phyloP scores from a whole-genome alignment of 2,113 vertebrate genomes.

The Menura novaehollandiae region DNA sequence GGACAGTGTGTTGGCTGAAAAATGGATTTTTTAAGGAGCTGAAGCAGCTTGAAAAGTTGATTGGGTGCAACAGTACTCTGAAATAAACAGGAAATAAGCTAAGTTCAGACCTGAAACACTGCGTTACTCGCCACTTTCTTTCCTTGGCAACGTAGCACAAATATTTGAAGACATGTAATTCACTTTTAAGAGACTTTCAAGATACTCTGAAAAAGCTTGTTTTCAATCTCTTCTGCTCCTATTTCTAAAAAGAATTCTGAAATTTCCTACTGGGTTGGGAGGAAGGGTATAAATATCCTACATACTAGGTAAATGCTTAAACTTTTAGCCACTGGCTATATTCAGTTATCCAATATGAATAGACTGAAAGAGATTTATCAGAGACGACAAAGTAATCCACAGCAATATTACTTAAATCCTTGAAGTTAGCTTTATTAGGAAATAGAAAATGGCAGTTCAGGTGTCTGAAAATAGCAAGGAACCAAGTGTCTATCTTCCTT shows the following conservation, averaged over 20 bases:
- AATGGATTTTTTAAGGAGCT: background rate
- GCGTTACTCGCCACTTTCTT: background rate
- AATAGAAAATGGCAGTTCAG: background rate
- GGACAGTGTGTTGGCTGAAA: background rate
- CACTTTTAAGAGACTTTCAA: background rate
- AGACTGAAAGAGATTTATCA: background rate
- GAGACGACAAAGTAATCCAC: background rate
- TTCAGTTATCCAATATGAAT: background rate
- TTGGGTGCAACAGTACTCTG: background rate
- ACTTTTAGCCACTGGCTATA: background rate
- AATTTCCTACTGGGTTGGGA: background rate
- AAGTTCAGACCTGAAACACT: background rate
- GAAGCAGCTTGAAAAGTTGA: background rate
- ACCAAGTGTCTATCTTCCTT: background rate
- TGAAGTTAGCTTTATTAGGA: background rate
- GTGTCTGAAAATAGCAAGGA: background rate
- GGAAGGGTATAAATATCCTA: background rate
- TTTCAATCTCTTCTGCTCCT: background rate
- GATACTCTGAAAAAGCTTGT: background rate
- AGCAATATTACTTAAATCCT: background rate
- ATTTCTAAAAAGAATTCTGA: background rate
- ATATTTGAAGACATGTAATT: background rate
- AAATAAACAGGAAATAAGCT: background rate
- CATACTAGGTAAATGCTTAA: background rate
- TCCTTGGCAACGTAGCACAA: background rate